Conservation (phyloP, 1,140 invertebrate species). For the Tetranychus cinnabarinus region DNA sequence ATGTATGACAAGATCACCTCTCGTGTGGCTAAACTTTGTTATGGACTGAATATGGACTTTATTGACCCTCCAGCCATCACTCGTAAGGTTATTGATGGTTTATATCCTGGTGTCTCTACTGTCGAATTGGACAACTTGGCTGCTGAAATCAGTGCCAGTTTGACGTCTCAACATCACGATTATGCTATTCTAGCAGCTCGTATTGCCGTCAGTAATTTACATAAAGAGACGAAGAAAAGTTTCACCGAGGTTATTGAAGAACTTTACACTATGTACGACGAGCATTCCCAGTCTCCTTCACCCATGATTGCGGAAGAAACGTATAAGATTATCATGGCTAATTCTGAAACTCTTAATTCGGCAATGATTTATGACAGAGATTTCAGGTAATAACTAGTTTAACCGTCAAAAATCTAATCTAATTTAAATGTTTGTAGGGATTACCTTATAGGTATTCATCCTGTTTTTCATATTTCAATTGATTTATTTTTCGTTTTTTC, state of each 20-base stretch:
- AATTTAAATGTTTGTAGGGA: neutral
- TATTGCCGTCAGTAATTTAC: constrained; percentile 86
- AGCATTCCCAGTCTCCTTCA: constrained; percentile 35
- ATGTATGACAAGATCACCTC: constrained; percentile 96
- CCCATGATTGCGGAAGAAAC: constrained; percentile 69
- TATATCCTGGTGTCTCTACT: constrained; percentile 88
- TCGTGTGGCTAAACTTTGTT: constrained; percentile 78
- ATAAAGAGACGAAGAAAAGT: constrained; percentile 80
- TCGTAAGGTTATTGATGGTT: constrained; percentile 65
- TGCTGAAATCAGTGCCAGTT: constrained; percentile 81
- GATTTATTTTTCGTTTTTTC: neutral
- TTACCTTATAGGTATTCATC: no score
- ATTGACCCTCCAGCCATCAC: constrained; percentile 72
- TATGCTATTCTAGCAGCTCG: constrained; percentile 85
- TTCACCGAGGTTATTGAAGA: constrained; percentile 83
- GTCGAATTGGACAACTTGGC: constrained; percentile 89
- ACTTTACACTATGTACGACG: constrained; percentile 47
- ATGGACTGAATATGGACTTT: constrained; percentile 83
- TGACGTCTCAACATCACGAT: constrained; percentile 89
- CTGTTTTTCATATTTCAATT: neutral
- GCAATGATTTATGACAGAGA: constrained; percentile 93
- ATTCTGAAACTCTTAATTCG: constrained; percentile 75
- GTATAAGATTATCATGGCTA: constrained; percentile 56
- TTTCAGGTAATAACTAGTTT: constrained; percentile 29
- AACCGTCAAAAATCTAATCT: no score